Base-by-base conservation (phyloP, 2,888 invertebrate species). In the Ornithoptera alexandrae region DNA sequence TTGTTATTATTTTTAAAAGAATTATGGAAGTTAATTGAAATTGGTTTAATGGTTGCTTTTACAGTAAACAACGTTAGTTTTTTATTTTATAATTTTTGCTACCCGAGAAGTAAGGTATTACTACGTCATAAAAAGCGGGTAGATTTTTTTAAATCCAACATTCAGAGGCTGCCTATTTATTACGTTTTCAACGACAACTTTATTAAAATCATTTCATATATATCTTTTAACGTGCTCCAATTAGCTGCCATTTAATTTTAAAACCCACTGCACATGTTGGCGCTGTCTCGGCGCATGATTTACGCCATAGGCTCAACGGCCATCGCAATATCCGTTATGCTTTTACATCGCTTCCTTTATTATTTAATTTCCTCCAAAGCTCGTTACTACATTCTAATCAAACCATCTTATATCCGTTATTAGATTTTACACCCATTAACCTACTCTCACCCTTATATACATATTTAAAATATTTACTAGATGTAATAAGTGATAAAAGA, bases 301-400 rank as follows among this genome's bases (percentile, higher is more conserved):
- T 66, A 63, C 69, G 65, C 62, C 56, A 62, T 62, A 67, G 56
- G 67, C 60, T 30, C 66, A 20, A 61, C 60, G 42, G 18, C 56
- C 53, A 50, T 57, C 56, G 62, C 66, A 66, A 65, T 53, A 70
- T 70, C 70, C 70, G 70, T 62, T 66, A 62, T 39, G 59, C 62
- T 59, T 70, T 66, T 70, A 70, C 65, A 62, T 62, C 70, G 70
- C 66, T 70, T 66, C 70, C 66, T 70, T 70, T 62, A 70, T 70
- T 63, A 70, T 70, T 66, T 66, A 66, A 70, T 70, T 70, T 70
- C 66, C 70, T 66, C 69, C 59, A 58, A 58, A 66, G 62, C 62
- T 66, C 63, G 66, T 70, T 66, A 66, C 62, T 66, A 63, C 62
- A 59, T 59, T 62, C n/a, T 70, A 63, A 70, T 66, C 53, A 57